Evolutionary conservation across 2,797 vertebrate species (phyloP), one percentile per base, ranked within the genome.

Genomic region (Thaleichthys pacificus): DNA sequence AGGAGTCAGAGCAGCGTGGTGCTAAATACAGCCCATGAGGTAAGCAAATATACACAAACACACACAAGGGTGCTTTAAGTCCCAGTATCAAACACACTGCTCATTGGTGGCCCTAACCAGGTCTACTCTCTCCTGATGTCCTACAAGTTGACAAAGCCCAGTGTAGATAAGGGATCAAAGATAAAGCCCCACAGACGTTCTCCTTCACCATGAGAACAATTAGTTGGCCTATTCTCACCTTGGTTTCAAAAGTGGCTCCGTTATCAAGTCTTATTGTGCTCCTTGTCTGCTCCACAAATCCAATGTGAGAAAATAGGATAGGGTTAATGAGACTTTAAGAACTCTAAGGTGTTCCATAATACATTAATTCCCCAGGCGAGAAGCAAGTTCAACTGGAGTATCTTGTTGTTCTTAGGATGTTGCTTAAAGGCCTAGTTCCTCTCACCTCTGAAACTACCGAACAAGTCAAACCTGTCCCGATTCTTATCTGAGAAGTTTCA

Each of bases 11-110:
- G 49, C 74, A 84, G 86, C 82, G 77, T 51, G 21, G 83, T 66
- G 86, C 91, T 93, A 93, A 92, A 91, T 92, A 91, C 91, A 93
- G 88, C 77, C 19, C 74, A 87, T 93, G 92, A 93, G 89, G 89
- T 92, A 90, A 93, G 85, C 83, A 80, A 88, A 90, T 86, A 87
- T 79, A 82, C 70, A 70, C 77, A 85, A 80, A 89, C 77, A 83
- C 78, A 84, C 80, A 72, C 72, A 12, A 26, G 81, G 64, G 78
- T 84, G 81, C 78, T 78, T 74, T 47, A 72, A 78, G 71, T 77
- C 73, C 75, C 76, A 81, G 62, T 71, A 68, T 68, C 54, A 68
- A 77, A 26, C 4, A 61, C 8, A 12, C 60, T 61, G 26, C 11
- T 61, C 26, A 28, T 14, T 7, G 17, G 51, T 56, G 12, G 12